phyloP scores from a whole-genome alignment of 2,113 vertebrate genomes.

The Donacobius atricapilla region DNA sequence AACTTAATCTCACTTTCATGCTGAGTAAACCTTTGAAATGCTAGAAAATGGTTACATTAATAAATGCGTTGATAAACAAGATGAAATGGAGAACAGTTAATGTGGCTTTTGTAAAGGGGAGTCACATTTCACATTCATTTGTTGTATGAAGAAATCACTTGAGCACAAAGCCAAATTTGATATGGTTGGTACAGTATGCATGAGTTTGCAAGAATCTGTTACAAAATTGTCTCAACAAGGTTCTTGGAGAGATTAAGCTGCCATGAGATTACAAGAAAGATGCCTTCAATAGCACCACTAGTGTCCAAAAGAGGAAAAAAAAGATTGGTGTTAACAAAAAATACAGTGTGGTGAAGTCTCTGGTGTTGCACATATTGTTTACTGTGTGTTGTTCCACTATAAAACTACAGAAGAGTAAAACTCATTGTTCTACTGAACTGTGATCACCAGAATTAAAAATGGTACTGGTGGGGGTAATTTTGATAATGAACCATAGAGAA shows the following conservation, averaged over 20 bases:
- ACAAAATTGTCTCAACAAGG: neutral
- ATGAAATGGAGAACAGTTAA: neutral
- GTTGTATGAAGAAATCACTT: neutral
- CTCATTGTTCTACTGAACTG: neutral
- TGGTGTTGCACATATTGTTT: neutral
- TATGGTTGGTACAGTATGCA: neutral
- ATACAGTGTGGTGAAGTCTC: neutral
- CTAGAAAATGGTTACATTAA: neutral
- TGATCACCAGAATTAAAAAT: neutral
- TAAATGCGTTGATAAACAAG: neutral
- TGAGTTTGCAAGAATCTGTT: neutral
- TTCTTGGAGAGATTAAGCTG: neutral
- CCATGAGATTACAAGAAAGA: neutral
- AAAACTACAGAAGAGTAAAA: neutral
- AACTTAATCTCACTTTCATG: neutral
- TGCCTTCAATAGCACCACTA: neutral
- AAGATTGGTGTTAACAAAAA: neutral
- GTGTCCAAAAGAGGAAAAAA: neutral
- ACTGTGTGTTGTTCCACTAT: accelerated
- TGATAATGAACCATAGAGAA: neutral
- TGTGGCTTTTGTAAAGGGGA: neutral
- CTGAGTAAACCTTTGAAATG: neutral
- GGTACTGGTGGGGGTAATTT: neutral
- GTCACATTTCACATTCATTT: neutral
- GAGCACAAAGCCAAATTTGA: neutral